Base-by-base conservation (phyloP, 1,140 invertebrate species). In the Drosophila lacertosa region DNA sequence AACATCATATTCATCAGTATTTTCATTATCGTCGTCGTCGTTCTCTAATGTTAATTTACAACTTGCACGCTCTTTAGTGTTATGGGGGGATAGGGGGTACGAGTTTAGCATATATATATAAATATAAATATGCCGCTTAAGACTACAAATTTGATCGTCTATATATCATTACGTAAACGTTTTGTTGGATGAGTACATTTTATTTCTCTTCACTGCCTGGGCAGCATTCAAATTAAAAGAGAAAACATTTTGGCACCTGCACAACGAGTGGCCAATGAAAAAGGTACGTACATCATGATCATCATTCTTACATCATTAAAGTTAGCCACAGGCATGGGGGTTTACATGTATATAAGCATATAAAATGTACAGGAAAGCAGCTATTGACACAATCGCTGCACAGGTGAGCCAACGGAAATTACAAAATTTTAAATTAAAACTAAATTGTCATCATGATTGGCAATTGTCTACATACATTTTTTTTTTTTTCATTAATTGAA, bases 121-220 rank as follows among this genome's bases (percentile, higher is more conserved):
- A 74, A 70, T 75, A 66, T 75, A 54, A 53, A 62, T 83, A 83
- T 86, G 81, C 73, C 57, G 55, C 66, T 83, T 83, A 88, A 71
- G 48, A 44, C 81, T 86, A 88, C 24, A 74, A 88, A 86, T 88
- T 86, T 88, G 81, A 88, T 86, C 81, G 82, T 81, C 81, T 88
- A 81, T 75, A 78, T 71, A 69, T 80, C 60, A 66, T 77, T 68
- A 71, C 64, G 75, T 78, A 68, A 79, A 72, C 72, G 54, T 74
- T 74, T 47, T 66, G 54, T 51, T 66, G 54, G 47, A 53, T 71
- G 68, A 70, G 67, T 65, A 51, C 50, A 50, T 65, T 37, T 65
- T 7, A 29, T 22, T 16, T 26, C 32, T 26, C 24, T 29, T 7
- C 26, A 29, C 26, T 29, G 26, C 26, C 26, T 29, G 26, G 26